These are phyloP conservation scores for Decapterus maruadsi DNA, from an alignment of 2,797 vertebrate species.

Conservation along the genomic window DNA sequence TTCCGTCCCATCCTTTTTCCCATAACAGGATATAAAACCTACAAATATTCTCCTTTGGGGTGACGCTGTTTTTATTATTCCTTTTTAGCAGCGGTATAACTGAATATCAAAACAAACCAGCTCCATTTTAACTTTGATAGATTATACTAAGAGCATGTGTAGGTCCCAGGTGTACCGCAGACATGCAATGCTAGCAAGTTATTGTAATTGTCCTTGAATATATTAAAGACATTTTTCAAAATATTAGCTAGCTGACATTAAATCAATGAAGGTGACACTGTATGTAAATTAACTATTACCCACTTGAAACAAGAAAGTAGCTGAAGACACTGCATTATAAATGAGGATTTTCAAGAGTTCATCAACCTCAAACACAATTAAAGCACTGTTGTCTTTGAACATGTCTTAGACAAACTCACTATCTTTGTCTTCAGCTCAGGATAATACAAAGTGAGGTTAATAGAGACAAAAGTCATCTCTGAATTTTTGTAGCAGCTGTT, in stretches of 20 bases:
- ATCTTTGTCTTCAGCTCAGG: neutral
- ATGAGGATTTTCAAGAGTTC: neutral
- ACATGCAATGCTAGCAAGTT: neutral
- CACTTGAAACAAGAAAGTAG: neutral
- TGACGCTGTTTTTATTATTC: slow-evolving; percentile 17
- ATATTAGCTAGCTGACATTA: slow-evolving; percentile 3
- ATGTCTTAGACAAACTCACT: neutral
- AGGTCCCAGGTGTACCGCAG: neutral
- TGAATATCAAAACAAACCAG: slow-evolving; percentile 28
- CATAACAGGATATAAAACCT: slow-evolving; percentile 26
- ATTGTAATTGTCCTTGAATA: slow-evolving; percentile 27
- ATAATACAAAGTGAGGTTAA: neutral
- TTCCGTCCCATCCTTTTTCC: neutral
- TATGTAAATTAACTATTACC: neutral
- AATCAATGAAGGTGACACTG: slow-evolving; percentile 22
- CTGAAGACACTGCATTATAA: neutral
- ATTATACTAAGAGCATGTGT: neutral
- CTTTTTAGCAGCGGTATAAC: neutral
- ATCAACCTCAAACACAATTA: neutral
- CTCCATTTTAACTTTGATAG: neutral
- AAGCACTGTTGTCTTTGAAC: neutral
- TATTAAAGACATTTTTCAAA: slow-evolving; percentile 36
- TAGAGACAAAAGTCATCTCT: slow-evolving; percentile 1
- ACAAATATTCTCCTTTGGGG: slow-evolving; percentile 18
- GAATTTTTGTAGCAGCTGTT: neutral